These are phyloP conservation scores for Piliocolobus tephrosceles DNA, from an alignment of 2,113 vertebrate species.

Conservation along the genomic window DNA sequence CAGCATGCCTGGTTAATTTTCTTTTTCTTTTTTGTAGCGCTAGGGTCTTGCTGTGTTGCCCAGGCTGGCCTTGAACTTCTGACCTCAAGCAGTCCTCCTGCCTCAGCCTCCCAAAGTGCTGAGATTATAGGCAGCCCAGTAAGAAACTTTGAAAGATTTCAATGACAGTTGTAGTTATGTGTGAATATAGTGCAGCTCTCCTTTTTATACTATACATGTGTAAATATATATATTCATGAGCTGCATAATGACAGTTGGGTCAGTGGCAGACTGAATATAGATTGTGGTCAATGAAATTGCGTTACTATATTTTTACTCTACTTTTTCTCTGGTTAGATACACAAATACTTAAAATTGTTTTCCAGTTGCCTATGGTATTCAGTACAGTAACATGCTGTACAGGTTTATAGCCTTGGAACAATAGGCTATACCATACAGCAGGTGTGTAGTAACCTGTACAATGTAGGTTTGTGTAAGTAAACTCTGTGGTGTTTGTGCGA, in stretches of 20 bases:
- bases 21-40: no score
- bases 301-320: background rate
- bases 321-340: background rate
- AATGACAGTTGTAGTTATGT: background rate
- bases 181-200: background rate
- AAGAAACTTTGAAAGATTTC: background rate
- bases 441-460: background rate
- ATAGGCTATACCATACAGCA: background rate
- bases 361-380: background rate
- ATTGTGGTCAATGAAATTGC: background rate
- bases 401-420: background rate
- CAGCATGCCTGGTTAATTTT: no score
- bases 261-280: background rate
- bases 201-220: background rate
- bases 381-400: background rate
- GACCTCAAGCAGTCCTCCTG: no score
- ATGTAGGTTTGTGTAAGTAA: background rate
- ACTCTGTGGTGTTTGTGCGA: background rate
- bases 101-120: no score
- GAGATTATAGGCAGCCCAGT: no score
- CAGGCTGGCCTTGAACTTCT: no score
- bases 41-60: no score
- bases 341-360: background rate
- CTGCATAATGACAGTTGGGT: background rate
- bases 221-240: background rate